phyloP scores from a whole-genome alignment of 2,888 invertebrate genomes.

The Ichneumoninae sp. region DNA sequence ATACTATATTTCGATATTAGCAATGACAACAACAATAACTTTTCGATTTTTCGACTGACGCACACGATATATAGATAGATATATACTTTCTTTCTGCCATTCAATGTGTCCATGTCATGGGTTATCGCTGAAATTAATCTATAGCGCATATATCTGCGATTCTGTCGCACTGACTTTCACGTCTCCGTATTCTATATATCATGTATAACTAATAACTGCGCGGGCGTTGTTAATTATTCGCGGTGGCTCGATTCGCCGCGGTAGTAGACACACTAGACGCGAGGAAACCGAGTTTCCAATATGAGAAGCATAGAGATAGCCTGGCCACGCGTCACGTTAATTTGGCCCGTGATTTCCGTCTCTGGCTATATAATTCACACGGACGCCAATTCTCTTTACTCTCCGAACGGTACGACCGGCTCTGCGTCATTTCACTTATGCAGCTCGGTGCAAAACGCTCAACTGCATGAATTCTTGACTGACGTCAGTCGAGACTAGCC shows the following conservation, averaged over 20 bases:
- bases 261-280: background rate
- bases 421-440: slow-evolving; percentile 40
- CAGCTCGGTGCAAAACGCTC: slow-evolving; percentile 8
- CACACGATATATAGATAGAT: background rate
- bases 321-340: slow-evolving; percentile 59
- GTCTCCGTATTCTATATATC: slow-evolving; percentile 10
- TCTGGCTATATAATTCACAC: slow-evolving; percentile 43
- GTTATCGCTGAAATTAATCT: slow-evolving; percentile 8
- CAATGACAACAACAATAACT: background rate
- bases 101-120: slow-evolving; percentile 6
- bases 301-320: slow-evolving; percentile 8
- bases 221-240: slow-evolving; percentile 59
- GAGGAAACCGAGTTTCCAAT: slow-evolving; percentile 19
- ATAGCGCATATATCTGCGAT: slow-evolving; percentile 2
- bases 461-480: slow-evolving; percentile 19
- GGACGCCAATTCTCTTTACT: slow-evolving; percentile 54
- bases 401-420: background rate
- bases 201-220: slow-evolving; percentile 44
- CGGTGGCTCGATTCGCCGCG: slow-evolving; percentile 44
- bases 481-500: slow-evolving; percentile 38
- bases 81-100: background rate
- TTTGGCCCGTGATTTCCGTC: slow-evolving; percentile 67
- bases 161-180: slow-evolving; percentile 13
- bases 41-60: background rate
- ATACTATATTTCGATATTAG: background rate